Conservation (phyloP, 2,797 vertebrate species). For the Mus caroli region DNA sequence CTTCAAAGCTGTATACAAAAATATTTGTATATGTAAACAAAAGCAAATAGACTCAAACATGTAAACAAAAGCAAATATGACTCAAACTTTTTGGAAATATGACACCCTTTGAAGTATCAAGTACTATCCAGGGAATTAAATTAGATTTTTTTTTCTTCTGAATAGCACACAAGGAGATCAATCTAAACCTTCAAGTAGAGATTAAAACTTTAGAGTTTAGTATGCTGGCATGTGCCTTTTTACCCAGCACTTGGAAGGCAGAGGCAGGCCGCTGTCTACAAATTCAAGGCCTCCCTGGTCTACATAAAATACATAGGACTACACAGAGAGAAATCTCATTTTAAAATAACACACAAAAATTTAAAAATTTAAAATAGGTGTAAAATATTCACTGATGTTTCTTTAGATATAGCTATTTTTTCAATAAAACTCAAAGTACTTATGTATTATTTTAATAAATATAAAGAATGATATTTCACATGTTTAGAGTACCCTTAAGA, state of each 20-base stretch:
- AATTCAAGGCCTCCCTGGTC: neutral
- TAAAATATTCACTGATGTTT: conserved; percentile 19
- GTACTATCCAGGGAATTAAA: neutral
- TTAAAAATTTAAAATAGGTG: neutral
- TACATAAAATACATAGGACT: neutral
- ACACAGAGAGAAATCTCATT: neutral
- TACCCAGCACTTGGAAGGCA: too few relatives aligned
- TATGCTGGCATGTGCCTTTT: neutral
- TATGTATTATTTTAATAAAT: conserved; percentile 32
- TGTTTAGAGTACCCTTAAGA: neutral
- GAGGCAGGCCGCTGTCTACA: neutral
- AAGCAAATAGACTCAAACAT: conserved; percentile 25
- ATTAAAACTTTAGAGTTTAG: conserved; percentile 21
- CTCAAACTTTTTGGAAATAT: neutral
- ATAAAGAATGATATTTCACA: neutral
- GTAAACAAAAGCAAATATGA: conserved; percentile 35
- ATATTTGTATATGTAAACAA: neutral
- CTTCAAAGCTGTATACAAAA: neutral
- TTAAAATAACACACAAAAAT: neutral
- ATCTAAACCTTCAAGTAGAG: conserved; percentile 5
- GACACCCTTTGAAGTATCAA: neutral
- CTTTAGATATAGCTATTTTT: conserved; percentile 17
- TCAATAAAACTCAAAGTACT: neutral
- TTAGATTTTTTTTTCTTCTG: conserved; percentile 4
- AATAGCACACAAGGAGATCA: neutral